Percentiles rank a stretch among this genome's conserved stretches.
phyloP scores from a whole-genome alignment of 2,888 invertebrate genomes.

The Melinaea marsaeus region DNA sequence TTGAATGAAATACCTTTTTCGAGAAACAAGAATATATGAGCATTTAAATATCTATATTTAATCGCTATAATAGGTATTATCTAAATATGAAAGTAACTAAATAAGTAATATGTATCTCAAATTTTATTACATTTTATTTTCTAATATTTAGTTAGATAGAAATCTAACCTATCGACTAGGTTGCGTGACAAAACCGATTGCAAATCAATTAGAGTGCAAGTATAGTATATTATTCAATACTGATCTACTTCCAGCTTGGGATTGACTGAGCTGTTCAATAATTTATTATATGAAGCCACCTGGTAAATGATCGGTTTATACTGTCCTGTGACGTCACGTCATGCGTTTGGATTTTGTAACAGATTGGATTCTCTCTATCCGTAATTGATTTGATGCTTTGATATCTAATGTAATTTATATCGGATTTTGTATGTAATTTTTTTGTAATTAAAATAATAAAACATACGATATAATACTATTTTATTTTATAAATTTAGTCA shows the following conservation, averaged over 20 bases:
- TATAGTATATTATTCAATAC: constrained; percentile 39
- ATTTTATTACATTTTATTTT: too few species aligned
- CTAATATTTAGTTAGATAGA: constrained; percentile 1
- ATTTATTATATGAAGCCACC: constrained; percentile 43
- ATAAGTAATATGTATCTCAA: too few species aligned
- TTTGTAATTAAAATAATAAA: too few species aligned
- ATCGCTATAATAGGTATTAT: too few species aligned
- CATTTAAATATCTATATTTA: too few species aligned
- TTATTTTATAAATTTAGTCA: too few species aligned
- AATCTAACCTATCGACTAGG: constrained; percentile 5
- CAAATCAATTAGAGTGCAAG: constrained; percentile 28
- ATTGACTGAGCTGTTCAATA: constrained; percentile 38
- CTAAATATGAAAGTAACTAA: too few species aligned
- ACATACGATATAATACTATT: too few species aligned
- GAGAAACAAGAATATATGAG: too few species aligned
- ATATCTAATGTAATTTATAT: background rate
- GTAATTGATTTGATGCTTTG: background rate
- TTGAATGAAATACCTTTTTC: too few species aligned
- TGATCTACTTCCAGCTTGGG: constrained; percentile 40
- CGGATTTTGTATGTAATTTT: background rate
- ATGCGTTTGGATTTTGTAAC: too few species aligned
- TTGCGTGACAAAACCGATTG: constrained; percentile 22
- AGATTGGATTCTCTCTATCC: constrained; percentile 8
- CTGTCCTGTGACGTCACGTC: constrained; percentile 7
- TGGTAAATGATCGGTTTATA: constrained; percentile 35